Evolutionary conservation across 2,113 vertebrate species (phyloP).

Genomic region (Oenanthe melanoleuca): DNA sequence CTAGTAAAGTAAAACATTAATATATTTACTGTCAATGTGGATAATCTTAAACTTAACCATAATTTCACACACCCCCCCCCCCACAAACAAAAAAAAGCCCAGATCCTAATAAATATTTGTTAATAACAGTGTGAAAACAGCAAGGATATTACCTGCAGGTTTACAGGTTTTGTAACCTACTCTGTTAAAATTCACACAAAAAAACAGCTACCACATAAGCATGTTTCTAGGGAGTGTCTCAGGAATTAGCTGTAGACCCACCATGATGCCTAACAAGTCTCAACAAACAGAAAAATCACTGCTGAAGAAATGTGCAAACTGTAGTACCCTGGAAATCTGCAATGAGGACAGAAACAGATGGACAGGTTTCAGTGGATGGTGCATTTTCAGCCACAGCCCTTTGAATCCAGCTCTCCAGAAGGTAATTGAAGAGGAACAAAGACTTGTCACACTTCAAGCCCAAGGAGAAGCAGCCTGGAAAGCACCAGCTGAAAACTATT

Average conservation of each 20-base stretch:
- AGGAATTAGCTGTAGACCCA: not conserved
- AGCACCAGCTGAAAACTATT: not conserved
- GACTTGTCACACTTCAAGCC: not conserved
- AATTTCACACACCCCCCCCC: not conserved
- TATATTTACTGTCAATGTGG: not conserved
- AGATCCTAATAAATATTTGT: not conserved
- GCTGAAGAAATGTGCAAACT: not conserved
- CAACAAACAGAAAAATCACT: not conserved
- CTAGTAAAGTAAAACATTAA: not conserved
- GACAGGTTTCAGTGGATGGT: rapidly evolving
- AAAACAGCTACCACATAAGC: not conserved
- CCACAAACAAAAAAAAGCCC: not conserved
- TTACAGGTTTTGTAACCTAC: not conserved
- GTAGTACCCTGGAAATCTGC: not conserved
- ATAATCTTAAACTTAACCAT: not conserved
- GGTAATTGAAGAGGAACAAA: not conserved
- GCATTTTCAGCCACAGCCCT: not conserved
- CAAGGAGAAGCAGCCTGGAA: not conserved
- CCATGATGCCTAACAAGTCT: not conserved
- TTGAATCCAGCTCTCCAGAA: not conserved
- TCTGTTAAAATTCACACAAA: not conserved
- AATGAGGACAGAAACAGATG: not conserved
- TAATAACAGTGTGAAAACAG: not conserved
- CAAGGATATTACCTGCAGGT: not conserved
- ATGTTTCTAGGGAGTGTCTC: not conserved